A percentile compares a stretch with the other conserved stretches of the same genome.
Conservation (phyloP, 1,140 invertebrate genomes). For the Macrosteles quadrilineatus region DNA sequence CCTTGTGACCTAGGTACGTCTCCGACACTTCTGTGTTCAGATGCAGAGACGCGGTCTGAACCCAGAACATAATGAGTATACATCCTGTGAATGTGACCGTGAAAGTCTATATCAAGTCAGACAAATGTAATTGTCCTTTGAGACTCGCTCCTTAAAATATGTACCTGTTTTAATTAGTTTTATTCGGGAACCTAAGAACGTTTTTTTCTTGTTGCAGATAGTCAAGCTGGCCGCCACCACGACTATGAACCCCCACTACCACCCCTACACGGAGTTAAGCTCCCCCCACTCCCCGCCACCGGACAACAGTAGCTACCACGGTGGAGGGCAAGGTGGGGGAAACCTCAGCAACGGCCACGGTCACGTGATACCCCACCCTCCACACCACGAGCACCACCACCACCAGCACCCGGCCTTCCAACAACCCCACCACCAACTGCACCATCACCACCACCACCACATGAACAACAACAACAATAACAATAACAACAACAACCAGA, state of each 20-base stretch:
- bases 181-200: too few relatives aligned
- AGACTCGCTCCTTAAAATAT: too few relatives aligned
- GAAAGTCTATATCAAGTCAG: too few relatives aligned
- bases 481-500: conserved; percentile 37
- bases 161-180: too few relatives aligned
- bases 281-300: conserved; percentile 42
- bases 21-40: too few relatives aligned
- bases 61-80: too few relatives aligned
- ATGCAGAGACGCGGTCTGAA: too few relatives aligned
- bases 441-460: conserved; percentile 39
- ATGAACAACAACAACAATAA: conserved; percentile 40
- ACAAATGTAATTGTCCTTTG: too few relatives aligned
- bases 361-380: conserved; percentile 12
- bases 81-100: too few relatives aligned
- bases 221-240: conserved; percentile 45
- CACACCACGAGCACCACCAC: conserved; percentile 34
- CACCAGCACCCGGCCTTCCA: conserved; percentile 32
- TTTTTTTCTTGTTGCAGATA: conserved; percentile 36
- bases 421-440: conserved; percentile 34
- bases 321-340: conserved; percentile 25
- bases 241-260: conserved; percentile 47
- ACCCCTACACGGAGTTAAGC: conserved; percentile 44
- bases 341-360: conserved; percentile 27
- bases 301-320: conserved; percentile 41
- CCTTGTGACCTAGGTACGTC: too few relatives aligned